phyloP scores from a whole-genome alignment of 1,140 invertebrate species.

The Drosophila tani region DNA sequence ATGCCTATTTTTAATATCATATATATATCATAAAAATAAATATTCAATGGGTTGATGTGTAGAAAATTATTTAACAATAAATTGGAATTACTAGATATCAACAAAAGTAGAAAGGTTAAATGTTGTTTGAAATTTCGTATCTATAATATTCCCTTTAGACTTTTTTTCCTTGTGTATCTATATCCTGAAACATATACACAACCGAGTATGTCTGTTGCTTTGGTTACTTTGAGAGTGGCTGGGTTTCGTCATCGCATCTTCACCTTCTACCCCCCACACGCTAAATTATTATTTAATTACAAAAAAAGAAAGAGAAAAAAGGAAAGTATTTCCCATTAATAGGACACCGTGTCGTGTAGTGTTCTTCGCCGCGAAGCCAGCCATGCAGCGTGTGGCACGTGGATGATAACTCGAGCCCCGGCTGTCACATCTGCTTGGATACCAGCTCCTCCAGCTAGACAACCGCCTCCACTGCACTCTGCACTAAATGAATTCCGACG shows the following conservation, averaged over 20 bases:
- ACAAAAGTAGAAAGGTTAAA: not conserved
- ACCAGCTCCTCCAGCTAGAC: not conserved
- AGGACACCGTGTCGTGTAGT: conserved; percentile 46
- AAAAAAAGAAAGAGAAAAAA: conserved; percentile 36
- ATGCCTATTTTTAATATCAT: not conserved
- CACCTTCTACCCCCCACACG: conserved; percentile 19
- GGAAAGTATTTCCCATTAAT: conserved; percentile 66
- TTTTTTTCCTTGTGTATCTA: not conserved
- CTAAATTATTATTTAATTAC: conserved; percentile 79
- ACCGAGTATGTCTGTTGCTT: conserved; percentile 2
- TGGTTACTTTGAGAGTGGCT: conserved; percentile 14
- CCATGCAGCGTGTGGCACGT: conserved; percentile 15
- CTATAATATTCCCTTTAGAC: no score
- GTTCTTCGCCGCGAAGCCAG: conserved; percentile 11
- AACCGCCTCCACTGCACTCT: conserved; percentile 5
- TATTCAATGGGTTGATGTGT: no score
- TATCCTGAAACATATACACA: not conserved
- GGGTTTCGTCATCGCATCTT: conserved; percentile 19
- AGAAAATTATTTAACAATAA: no score
- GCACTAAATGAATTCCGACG: conserved; percentile 45
- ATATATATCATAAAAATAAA: no score
- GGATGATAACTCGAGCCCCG: conserved; percentile 25
- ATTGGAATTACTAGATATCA: no score
- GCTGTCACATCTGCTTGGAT: conserved; percentile 16
- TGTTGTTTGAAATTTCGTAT: no score